A percentile compares a stretch with the other conserved stretches of the same genome.
Evolutionary conservation across 2,113 vertebrate genomes (phyloP).

Genomic region (Mormyrus lacerda): DNA sequence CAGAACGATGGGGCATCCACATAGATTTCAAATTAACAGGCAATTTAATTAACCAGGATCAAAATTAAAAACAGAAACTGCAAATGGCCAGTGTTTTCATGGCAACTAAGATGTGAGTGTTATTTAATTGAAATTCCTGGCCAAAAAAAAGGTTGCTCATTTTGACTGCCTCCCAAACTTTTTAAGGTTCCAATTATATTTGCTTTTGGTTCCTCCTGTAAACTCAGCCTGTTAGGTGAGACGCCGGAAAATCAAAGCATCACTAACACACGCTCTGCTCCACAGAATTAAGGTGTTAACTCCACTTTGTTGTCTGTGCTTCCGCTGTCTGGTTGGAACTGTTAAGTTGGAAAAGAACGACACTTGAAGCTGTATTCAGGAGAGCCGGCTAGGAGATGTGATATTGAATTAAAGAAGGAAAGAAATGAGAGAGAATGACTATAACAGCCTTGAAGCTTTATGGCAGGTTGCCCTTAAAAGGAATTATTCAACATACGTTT

Average conservation of each 20-base stretch:
- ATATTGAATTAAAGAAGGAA: not conserved
- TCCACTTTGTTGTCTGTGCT: not conserved
- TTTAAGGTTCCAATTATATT: not conserved
- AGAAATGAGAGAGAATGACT: not conserved
- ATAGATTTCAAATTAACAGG: not conserved
- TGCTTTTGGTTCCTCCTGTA: not conserved
- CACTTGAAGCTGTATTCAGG: not conserved
- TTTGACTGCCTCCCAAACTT: not conserved
- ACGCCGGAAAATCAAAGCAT: not conserved
- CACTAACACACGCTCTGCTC: not conserved
- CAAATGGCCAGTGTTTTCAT: not conserved
- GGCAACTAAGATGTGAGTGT: not conserved
- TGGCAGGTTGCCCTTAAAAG: not conserved
- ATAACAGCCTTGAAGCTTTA: conserved; percentile 6
- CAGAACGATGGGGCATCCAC: not conserved
- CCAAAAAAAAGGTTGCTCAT: not conserved
- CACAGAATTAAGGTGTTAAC: not conserved
- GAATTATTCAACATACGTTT: conserved; percentile 15
- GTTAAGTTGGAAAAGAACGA: not conserved
- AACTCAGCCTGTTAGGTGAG: not conserved
- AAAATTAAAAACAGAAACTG: not conserved
- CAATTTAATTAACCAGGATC: not conserved
- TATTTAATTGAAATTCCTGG: not conserved
- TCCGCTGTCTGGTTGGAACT: not conserved
- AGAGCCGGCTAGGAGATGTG: not conserved